These are phyloP conservation scores for Gastrophryne carolinensis DNA, from an alignment of 2,797 vertebrate species.

Conservation along the genomic window DNA sequence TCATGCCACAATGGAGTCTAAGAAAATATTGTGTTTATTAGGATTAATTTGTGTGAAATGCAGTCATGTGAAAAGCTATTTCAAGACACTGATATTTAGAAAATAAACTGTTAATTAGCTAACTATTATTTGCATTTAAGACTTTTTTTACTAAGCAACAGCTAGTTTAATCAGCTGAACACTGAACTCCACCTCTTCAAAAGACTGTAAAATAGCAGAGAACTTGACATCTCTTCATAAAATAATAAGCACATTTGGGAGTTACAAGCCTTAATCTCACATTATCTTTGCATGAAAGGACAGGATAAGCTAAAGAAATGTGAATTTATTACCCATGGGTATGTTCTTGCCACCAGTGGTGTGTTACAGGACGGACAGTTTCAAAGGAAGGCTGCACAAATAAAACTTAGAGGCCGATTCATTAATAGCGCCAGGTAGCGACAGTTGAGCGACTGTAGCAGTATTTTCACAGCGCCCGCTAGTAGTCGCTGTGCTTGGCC, in stretches of 20 bases:
- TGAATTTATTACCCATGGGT: background rate
- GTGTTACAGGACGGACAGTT: background rate
- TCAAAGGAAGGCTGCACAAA: no score
- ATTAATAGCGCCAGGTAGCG: no score
- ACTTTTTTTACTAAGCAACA: background rate
- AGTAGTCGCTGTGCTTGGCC: no score
- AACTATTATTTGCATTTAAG: background rate
- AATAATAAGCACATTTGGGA: background rate
- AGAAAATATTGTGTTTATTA: background rate
- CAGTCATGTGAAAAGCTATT: background rate
- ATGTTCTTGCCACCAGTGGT: background rate
- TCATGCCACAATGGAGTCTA: background rate
- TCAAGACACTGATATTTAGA: background rate
- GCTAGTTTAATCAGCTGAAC: background rate
- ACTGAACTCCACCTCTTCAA: background rate
- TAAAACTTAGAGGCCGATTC: no score
- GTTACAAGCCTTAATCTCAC: background rate
- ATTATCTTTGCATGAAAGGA: background rate
- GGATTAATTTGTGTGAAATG: background rate
- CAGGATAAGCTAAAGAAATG: background rate
- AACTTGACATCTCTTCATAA: background rate
- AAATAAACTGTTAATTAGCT: background rate
- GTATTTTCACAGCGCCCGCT: no score
- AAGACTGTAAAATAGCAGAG: background rate
- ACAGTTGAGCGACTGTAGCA: no score